Percentiles rank a stretch among this genome's conserved stretches.
phyloP scores from a whole-genome alignment of 1,140 invertebrate species.

The silkworm (Bombyx mori) region ASM3026992v2 NC_085132.1:821001-821500 shows the following conservation, averaged over 20 bases:
- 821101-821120: slow-evolving; percentile 9
- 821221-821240: background rate
- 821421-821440: slow-evolving; percentile 5
- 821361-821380: slow-evolving; percentile 17
- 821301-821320: too few relatives aligned
- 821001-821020: slow-evolving; percentile 15
- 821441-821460: slow-evolving; percentile 33
- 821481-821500: slow-evolving; percentile 62
- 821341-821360: slow-evolving; percentile 29
- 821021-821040: background rate
- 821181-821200: slow-evolving; percentile 1
- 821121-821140: slow-evolving; percentile 3
- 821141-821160: background rate
- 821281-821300: background rate
- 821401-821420: too few relatives aligned
- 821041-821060: background rate
- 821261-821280: slow-evolving; percentile 3
- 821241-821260: slow-evolving; percentile 2
- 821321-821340: background rate
- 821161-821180: background rate
- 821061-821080: background rate
- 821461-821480: slow-evolving; percentile 53
- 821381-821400: background rate
- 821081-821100: slow-evolving; percentile 3
- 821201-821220: slow-evolving; percentile 1